phyloP scores from a whole-genome alignment of 2,797 vertebrate genomes.

The Anableps anableps region DNA sequence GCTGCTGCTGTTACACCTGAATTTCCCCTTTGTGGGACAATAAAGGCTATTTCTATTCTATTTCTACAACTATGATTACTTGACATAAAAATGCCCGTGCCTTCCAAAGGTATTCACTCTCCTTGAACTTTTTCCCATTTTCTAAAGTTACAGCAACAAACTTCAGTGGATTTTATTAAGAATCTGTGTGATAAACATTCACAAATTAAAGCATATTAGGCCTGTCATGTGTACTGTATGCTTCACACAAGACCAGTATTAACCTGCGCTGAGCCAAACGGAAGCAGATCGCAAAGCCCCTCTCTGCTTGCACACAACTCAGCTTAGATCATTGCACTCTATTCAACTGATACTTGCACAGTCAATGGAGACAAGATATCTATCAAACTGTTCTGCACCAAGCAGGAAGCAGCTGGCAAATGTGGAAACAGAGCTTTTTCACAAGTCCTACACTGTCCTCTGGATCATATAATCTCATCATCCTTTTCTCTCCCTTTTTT shows the following conservation, averaged over 20 bases:
- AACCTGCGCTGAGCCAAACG: background rate
- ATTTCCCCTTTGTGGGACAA: too few relatives aligned
- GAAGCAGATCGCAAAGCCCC: background rate
- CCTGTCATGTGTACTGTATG: background rate
- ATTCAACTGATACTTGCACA: background rate
- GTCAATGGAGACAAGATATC: background rate
- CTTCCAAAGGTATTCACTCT: background rate
- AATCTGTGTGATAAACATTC: background rate
- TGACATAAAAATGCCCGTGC: background rate
- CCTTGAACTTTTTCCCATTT: background rate
- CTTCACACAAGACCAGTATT: background rate
- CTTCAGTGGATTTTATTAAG: background rate
- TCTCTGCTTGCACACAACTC: background rate
- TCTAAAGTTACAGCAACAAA: background rate
- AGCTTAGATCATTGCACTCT: background rate
- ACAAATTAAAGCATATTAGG: background rate
- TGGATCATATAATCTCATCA: background rate
- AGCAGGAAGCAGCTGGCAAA: background rate
- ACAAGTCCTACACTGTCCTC: background rate
- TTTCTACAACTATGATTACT: too few relatives aligned
- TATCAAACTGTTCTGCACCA: background rate
- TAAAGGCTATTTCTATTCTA: too few relatives aligned
- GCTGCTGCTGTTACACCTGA: too few relatives aligned
- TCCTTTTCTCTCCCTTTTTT: background rate
- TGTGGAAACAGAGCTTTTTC: background rate